Conservation (phyloP, 2,888 invertebrate genomes). For the Lapara coniferarum region DNA sequence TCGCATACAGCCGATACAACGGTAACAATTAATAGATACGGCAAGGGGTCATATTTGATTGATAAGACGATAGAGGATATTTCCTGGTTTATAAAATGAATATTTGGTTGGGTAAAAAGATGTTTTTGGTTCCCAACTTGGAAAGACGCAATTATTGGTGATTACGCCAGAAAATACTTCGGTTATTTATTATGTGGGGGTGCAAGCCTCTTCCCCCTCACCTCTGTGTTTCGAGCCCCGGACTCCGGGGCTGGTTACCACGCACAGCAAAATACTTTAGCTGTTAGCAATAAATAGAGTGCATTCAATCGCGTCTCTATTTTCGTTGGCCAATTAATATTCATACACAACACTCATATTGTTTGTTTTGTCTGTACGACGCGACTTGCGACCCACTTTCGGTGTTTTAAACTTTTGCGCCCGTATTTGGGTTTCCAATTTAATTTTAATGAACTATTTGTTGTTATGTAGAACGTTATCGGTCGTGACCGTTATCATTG, state of each 20-base stretch:
- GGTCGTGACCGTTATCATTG: conserved; percentile 34
- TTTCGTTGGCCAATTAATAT: conserved; percentile 23
- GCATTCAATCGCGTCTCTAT: conserved; percentile 19
- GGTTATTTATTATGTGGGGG: too few species aligned
- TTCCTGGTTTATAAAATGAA: too few species aligned
- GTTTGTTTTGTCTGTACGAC: conserved; percentile 33
- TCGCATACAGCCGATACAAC: too few species aligned
- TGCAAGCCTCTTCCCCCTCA: too few species aligned
- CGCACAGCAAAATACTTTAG: neutral
- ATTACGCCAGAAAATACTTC: too few species aligned
- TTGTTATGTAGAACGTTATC: conserved; percentile 32
- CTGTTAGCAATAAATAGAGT: conserved; percentile 6
- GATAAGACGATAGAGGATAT: too few species aligned
- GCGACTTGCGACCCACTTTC: conserved; percentile 35
- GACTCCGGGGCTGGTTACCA: neutral
- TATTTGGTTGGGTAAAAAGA: too few species aligned
- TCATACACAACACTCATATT: conserved; percentile 31
- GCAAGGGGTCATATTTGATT: too few species aligned
- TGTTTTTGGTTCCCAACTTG: too few species aligned
- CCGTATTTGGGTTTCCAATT: conserved; percentile 31
- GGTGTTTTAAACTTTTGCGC: conserved; percentile 35
- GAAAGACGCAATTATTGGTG: too few species aligned
- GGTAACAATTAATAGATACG: too few species aligned
- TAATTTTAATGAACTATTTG: conserved; percentile 32
- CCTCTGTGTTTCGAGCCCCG: too few species aligned